Conservation (phyloP, 2,797 vertebrate species). For the Anguilla pacifica region DNA sequence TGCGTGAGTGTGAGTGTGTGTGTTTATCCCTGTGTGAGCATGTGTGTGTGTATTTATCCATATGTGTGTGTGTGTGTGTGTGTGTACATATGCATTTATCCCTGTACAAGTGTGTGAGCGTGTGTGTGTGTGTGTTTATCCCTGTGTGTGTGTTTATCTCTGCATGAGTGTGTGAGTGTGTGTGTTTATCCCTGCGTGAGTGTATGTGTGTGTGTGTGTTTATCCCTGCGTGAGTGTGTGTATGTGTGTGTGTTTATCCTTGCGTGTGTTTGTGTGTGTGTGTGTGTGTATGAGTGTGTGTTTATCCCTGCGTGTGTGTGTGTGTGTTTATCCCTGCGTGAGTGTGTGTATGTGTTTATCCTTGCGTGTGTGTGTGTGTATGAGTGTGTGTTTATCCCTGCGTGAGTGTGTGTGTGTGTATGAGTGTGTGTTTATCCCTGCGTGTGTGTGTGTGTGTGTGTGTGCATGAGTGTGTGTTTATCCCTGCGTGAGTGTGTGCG, state of each 20-base stretch:
- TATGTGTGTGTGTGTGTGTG: background rate
- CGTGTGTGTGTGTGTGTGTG: background rate
- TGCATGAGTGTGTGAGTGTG: slow-evolving; percentile 18
- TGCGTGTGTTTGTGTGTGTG: background rate
- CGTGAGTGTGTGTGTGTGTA: slow-evolving; percentile 1
- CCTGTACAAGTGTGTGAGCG: slow-evolving; percentile 17
- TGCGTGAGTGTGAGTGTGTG: slow-evolving; percentile 1
- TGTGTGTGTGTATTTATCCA: background rate
- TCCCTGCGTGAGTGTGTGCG: background rate
- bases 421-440: background rate
- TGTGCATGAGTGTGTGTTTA: background rate
- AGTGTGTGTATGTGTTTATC: background rate
- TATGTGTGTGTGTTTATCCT: background rate
- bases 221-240: slow-evolving; percentile 4
- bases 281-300: slow-evolving; percentile 11
- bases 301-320: slow-evolving; percentile 3
- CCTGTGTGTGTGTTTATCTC: slow-evolving; percentile 15
- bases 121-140: background rate
- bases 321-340: background rate
- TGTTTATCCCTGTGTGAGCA: background rate
- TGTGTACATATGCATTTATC: background rate
- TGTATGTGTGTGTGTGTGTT: background rate
- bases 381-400: background rate
- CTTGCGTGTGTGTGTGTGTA: background rate
- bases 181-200: background rate